A percentile compares a stretch with the other conserved stretches of the same genome.
These are phyloP conservation scores for Platyrinchus mystaceus DNA, from an alignment of 2,797 vertebrate genomes.

Conservation along the genomic window DNA sequence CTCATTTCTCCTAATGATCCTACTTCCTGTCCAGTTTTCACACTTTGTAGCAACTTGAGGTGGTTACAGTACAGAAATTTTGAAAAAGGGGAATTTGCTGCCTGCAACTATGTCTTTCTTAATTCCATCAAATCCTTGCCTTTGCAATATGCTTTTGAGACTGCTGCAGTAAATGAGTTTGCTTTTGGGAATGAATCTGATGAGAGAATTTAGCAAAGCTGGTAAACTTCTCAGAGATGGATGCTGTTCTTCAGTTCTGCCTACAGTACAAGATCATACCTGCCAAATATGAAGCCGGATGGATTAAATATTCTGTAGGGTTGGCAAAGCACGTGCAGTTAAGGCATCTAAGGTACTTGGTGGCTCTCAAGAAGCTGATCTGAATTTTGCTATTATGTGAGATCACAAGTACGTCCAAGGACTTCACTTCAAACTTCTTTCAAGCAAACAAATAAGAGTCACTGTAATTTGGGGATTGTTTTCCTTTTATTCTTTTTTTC, in stretches of 20 bases:
- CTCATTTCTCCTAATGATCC: not conserved
- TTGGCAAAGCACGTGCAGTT: not conserved
- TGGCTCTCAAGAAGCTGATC: not conserved
- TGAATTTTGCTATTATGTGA: not conserved
- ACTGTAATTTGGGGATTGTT: accelerated
- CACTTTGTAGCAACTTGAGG: not conserved
- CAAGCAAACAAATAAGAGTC: not conserved
- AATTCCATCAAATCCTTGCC: not conserved
- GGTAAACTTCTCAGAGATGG: not conserved
- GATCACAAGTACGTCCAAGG: not conserved
- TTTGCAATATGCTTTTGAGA: not conserved
- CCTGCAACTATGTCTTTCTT: not conserved
- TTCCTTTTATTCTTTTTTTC: not conserved
- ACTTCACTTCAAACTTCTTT: not conserved
- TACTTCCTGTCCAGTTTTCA: not conserved
- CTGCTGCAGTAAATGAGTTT: not conserved
- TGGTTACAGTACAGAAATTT: not conserved
- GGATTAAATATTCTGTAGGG: not conserved
- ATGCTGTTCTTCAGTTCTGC: not conserved
- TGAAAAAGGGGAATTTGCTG: not conserved
- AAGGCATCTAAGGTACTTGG: not conserved
- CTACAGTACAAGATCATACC: not conserved
- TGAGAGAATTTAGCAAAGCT: not conserved
- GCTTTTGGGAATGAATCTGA: not conserved
- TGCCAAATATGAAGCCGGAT: not conserved